phyloP scores from a whole-genome alignment of 30 jellyfish, hydroid and myxozoan genomes.

The Hydractinia echinata region DNA sequence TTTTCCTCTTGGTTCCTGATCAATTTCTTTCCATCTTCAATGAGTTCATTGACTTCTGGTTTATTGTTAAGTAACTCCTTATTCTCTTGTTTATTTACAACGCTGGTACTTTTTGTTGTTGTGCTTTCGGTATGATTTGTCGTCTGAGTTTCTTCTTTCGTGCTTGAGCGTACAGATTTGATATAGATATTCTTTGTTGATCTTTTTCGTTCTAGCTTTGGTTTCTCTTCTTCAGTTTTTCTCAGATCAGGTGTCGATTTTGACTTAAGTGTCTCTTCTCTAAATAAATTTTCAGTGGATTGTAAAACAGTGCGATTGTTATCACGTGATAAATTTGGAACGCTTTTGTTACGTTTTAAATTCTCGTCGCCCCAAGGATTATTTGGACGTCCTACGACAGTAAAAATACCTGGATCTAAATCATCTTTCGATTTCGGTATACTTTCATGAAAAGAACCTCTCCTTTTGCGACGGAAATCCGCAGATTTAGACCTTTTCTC shows the following conservation, averaged over 20 bases:
- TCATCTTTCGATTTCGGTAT: conserved; percentile 27
- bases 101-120: neutral
- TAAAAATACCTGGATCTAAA: conserved; percentile 3
- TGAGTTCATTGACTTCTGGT: neutral
- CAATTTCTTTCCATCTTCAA: neutral
- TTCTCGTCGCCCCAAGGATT: conserved; percentile 22
- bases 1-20: neutral
- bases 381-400: conserved; percentile 17
- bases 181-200: neutral
- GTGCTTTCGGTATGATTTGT: neutral
- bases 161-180: neutral
- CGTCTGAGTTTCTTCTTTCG: neutral
- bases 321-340: neutral
- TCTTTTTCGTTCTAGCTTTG: neutral
- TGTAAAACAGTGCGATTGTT: neutral
- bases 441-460: neutral
- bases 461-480: conserved; percentile 8
- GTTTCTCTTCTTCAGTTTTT: neutral
- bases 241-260: conserved; percentile 6
- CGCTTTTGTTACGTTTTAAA: neutral
- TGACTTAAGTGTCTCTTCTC: neutral
- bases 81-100: too few relatives aligned
- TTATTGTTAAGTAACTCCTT: too few relatives aligned
- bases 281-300: neutral
- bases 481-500: conserved; percentile 18